Percentiles rank a stretch among this genome's conserved stretches.
Conservation (phyloP, 2,888 invertebrate species). For the Agonopterix subpropinquella region DNA sequence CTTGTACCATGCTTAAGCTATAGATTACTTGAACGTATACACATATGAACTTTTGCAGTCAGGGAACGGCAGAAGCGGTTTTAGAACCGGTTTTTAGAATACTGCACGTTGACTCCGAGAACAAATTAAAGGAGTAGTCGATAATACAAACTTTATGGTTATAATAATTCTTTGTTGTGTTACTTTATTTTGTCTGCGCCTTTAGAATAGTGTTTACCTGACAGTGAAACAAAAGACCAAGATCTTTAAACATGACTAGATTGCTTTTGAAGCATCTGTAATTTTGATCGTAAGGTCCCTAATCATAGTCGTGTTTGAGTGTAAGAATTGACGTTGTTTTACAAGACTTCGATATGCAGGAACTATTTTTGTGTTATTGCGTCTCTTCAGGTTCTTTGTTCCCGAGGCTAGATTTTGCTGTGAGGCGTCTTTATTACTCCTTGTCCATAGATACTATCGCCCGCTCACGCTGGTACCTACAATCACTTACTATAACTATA, state of each 20-base stretch:
- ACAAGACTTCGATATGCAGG: too few species aligned
- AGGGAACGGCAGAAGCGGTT: constrained; percentile 48
- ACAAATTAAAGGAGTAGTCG: constrained; percentile 31
- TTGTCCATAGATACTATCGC: constrained; percentile 51
- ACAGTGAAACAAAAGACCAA: too few species aligned
- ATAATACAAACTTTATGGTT: neutral
- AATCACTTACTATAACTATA: constrained; percentile 47
- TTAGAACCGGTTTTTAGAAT: constrained; percentile 51
- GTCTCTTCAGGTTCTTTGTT: constrained; percentile 1
- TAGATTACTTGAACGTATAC: constrained; percentile 42
- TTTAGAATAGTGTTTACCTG: too few species aligned
- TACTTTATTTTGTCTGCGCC: too few species aligned
- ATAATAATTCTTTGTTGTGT: neutral
- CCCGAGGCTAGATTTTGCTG: constrained; percentile 38
- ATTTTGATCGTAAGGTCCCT: too few species aligned
- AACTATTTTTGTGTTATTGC: neutral
- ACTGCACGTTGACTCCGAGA: constrained; percentile 39
- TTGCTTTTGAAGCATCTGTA: too few species aligned
- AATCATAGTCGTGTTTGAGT: too few species aligned
- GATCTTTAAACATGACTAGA: too few species aligned
- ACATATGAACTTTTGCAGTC: constrained; percentile 62
- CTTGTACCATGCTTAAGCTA: constrained; percentile 22
- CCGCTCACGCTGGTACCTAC: constrained; percentile 29
- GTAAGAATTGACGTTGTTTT: too few species aligned
- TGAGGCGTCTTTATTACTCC: constrained; percentile 61